These are phyloP conservation scores for Sebastes fasciatus DNA, from an alignment of 2,113 vertebrate species.

Conservation along the genomic window DNA sequence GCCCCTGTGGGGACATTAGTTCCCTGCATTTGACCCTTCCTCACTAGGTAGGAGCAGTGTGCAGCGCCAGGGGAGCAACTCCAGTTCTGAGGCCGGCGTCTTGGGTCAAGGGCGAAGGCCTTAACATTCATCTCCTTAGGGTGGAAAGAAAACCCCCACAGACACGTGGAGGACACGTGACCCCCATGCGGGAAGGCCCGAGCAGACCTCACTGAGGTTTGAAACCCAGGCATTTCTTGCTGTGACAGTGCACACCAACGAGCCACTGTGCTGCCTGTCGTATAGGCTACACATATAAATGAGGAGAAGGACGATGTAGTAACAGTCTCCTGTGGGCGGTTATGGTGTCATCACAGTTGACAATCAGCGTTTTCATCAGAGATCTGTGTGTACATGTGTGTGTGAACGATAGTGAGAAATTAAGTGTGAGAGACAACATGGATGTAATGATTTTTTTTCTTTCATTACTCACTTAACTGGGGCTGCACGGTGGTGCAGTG, in stretches of 20 bases:
- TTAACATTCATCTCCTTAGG: conserved; percentile 36
- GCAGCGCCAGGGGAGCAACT: conserved; percentile 16
- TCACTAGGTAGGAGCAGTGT: conserved; percentile 11
- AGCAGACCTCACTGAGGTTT: neutral
- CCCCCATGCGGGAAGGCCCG: neutral
- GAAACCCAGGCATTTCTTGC: conserved; percentile 1
- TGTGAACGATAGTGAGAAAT: conserved; percentile 29
- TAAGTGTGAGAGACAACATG: conserved; percentile 18
- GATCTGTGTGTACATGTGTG: conserved; percentile 23
- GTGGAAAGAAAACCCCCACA: conserved; percentile 7
- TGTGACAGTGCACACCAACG: neutral
- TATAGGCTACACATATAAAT: neutral
- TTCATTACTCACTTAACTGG: neutral
- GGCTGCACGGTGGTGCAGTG: too few relatives aligned
- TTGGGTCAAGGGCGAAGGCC: conserved; percentile 48
- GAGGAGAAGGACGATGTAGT: conserved; percentile 32
- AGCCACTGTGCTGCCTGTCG: conserved; percentile 2
- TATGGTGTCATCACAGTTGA: conserved; percentile 49
- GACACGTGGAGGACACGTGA: conserved; percentile 1
- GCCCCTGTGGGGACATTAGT: conserved; percentile 25
- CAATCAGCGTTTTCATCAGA: conserved; percentile 35
- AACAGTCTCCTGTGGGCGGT: conserved; percentile 51
- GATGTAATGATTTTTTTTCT: neutral
- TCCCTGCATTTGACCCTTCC: conserved; percentile 38
- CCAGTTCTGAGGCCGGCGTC: neutral